phyloP scores from a whole-genome alignment of 2,113 vertebrate species.

The Cyanoramphus novaezelandiae region DNA sequence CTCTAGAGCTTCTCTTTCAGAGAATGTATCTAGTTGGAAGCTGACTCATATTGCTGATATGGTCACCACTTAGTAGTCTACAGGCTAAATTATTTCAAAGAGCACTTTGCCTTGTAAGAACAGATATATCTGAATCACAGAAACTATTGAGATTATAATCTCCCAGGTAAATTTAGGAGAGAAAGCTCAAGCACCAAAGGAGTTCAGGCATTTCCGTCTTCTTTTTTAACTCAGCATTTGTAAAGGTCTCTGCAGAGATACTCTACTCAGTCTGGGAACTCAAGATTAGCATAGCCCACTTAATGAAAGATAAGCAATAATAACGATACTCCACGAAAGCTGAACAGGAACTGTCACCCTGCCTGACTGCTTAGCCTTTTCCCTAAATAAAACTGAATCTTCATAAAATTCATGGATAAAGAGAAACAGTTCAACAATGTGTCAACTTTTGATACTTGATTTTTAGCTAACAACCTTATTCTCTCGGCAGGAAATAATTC shows the following conservation, averaged over 20 bases:
- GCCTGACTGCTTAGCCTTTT: neutral
- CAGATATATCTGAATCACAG: neutral
- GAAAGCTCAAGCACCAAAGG: neutral
- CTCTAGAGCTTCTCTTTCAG: neutral
- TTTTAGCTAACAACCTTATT: neutral
- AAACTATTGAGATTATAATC: neutral
- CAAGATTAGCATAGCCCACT: neutral
- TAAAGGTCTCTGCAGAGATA: neutral
- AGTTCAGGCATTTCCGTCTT: neutral
- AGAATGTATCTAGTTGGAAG: neutral
- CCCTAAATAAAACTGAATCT: neutral
- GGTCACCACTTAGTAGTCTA: neutral
- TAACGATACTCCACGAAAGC: neutral
- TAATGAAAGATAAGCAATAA: neutral
- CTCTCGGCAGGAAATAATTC: neutral
- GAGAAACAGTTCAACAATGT: neutral
- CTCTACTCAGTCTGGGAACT: neutral
- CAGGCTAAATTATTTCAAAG: neutral
- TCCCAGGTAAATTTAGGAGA: neutral
- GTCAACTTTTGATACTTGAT: neutral
- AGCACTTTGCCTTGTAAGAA: accelerated
- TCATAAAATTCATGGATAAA: neutral
- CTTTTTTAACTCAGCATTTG: neutral
- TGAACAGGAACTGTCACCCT: neutral
- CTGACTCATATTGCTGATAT: accelerated